Evolutionary conservation across 2,113 vertebrate species (phyloP).

Genomic region (Rattus rattus): DNA sequence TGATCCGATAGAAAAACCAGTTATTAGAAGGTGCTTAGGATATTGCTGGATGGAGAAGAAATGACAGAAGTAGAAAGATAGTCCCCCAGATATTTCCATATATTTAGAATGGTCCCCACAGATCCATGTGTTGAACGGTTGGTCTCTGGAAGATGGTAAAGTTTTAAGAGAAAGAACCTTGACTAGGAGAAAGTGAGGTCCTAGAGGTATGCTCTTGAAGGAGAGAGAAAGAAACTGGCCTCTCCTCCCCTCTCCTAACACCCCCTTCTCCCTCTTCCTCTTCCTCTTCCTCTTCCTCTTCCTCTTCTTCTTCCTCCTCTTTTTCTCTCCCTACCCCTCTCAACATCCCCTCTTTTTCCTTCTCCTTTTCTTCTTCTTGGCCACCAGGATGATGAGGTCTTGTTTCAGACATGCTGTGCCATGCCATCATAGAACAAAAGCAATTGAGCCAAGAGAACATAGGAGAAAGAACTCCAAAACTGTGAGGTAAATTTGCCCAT

Average conservation of each 20-base stretch:
- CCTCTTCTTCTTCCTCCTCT: too few relatives aligned
- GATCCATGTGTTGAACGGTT: neutral
- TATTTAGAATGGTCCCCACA: neutral
- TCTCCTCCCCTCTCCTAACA: neutral
- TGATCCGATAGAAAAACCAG: neutral
- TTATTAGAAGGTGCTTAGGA: neutral
- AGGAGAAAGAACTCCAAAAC: neutral
- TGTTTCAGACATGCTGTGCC: neutral
- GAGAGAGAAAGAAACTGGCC: too few relatives aligned
- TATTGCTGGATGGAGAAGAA: neutral
- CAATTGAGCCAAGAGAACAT: neutral
- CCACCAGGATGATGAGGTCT: neutral
- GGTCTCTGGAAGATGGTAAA: neutral
- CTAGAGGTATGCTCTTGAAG: neutral
- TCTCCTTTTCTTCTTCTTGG: neutral
- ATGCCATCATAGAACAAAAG: neutral
- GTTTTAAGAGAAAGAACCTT: neutral
- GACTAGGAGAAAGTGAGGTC: neutral
- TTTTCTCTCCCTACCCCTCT: neutral
- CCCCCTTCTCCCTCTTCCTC: neutral
- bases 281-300: too few relatives aligned
- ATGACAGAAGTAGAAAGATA: neutral
- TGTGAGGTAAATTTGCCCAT: neutral
- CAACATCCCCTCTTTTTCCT: neutral
- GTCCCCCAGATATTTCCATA: neutral